Evolutionary conservation across 1,140 invertebrate genomes (phyloP), one percentile per base, ranked within the genome.

Genomic region (Helicoverpa zea): DNA sequence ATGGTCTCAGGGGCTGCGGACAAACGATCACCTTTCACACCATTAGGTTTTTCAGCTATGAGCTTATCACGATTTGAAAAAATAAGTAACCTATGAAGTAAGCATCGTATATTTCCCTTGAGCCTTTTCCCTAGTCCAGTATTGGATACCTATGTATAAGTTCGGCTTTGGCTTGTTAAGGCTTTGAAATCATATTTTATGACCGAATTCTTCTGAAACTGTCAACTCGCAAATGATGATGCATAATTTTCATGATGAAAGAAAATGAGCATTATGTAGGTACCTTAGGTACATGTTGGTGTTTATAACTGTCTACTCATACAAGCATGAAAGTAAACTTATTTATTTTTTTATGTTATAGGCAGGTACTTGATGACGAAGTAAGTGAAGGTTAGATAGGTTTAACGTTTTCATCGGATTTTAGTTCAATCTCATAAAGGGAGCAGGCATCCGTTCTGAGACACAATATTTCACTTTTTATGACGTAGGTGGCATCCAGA

Each of bases 401-500:
- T 83, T 2, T 82, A 77, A 74, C 75, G 83, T 89, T 89, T 89
- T 87, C 90, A 90, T 91, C 88, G 87, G 85, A 91, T 91, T 91
- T 92, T 86, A 84, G 86, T 91, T 90, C 90, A 88, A 91, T 90
- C 92, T 89, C 86, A 89, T 89, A 89, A 90, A 92, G 87, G 90
- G 85, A 82, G 81, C 82, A 82, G 85, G 87, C 88, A 90, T 91
- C 90, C 90, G 85, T 86, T 86, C 83, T 81, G 88, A 91, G 91
- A 90, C 86, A 89, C 87, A 88, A 92, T 94, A 92, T 92, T 91
- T 94, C 88, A 93, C 86, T 91, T 94, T 94, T 93, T 94, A 93
- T 92, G 91, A 89, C 86, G 84, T 89, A 89, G 89, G 89, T 88
- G 87, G 85, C 84, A 91, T 89, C 86, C 82, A 84, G 85, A 86